These are phyloP conservation scores for Petrocephalus sullivani DNA, from an alignment of 2,797 vertebrate genomes.

Conservation along the genomic window DNA sequence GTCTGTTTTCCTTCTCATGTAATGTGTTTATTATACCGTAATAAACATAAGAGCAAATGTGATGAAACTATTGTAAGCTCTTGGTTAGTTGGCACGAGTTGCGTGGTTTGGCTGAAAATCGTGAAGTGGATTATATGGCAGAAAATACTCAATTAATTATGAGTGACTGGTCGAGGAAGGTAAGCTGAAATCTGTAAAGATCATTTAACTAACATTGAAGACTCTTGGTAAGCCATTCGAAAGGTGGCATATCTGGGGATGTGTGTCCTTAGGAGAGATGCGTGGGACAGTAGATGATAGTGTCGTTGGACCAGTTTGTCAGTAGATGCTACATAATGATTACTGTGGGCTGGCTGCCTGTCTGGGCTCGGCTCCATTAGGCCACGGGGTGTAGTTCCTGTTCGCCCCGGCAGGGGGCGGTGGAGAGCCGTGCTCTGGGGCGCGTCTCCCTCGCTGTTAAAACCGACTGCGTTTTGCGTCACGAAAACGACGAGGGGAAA, in stretches of 20 bases:
- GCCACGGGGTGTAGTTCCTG: background rate
- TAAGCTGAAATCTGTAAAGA: background rate
- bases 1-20: background rate
- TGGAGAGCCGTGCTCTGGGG: background rate
- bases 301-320: background rate
- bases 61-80: background rate
- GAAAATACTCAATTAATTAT: background rate
- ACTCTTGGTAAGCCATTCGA: background rate
- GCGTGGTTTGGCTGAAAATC: background rate
- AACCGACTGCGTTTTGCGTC: background rate
- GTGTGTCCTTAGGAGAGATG: background rate
- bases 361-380: background rate
- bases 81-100: background rate
- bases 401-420: background rate
- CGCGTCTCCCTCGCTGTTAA: background rate
- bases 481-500: background rate
- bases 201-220: background rate
- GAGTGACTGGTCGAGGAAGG: background rate
- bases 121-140: background rate
- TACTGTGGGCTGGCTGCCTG: background rate
- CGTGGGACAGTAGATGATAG: background rate
- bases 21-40: background rate
- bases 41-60: background rate
- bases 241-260: background rate
- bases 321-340: background rate